phyloP scores from a whole-genome alignment of 2,888 invertebrate genomes.

The Folsomia manolachei region DNA sequence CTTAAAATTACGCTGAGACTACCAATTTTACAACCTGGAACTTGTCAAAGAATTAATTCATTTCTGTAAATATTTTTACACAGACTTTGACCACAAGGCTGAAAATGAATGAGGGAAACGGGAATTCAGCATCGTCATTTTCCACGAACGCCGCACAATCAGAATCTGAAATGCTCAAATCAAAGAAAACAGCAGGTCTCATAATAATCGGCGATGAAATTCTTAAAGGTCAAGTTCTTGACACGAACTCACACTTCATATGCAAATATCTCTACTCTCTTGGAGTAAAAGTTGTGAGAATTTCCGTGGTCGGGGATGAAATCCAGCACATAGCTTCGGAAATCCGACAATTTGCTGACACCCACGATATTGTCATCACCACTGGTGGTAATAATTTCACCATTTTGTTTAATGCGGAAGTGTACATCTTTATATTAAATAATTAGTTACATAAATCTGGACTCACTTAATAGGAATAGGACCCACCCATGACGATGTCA shows the following conservation, averaged over 20 bases:
- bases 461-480: no score
- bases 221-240: slow-evolving; percentile 67
- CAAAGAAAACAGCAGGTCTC: slow-evolving; percentile 45
- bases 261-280: slow-evolving; percentile 62
- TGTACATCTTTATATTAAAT: no score
- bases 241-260: slow-evolving; percentile 67
- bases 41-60: slow-evolving; percentile 1
- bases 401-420: no score
- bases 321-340: slow-evolving; percentile 64
- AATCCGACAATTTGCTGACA: slow-evolving; percentile 62
- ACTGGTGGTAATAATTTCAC: no score
- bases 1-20: no score
- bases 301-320: slow-evolving; percentile 67
- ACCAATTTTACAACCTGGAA: no score
- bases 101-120: slow-evolving; percentile 21
- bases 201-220: slow-evolving; percentile 75
- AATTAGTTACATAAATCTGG: no score
- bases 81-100: slow-evolving; percentile 15
- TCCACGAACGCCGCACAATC: slow-evolving; percentile 9
- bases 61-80: slow-evolving; percentile 10
- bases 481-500: slow-evolving; percentile 75
- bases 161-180: background rate
- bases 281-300: slow-evolving; percentile 65
- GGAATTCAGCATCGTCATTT: slow-evolving; percentile 9
- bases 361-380: slow-evolving; percentile 67